Evolutionary conservation across 1,140 invertebrate genomes (phyloP).

Genomic region (Euura saliciscinereae): DNA sequence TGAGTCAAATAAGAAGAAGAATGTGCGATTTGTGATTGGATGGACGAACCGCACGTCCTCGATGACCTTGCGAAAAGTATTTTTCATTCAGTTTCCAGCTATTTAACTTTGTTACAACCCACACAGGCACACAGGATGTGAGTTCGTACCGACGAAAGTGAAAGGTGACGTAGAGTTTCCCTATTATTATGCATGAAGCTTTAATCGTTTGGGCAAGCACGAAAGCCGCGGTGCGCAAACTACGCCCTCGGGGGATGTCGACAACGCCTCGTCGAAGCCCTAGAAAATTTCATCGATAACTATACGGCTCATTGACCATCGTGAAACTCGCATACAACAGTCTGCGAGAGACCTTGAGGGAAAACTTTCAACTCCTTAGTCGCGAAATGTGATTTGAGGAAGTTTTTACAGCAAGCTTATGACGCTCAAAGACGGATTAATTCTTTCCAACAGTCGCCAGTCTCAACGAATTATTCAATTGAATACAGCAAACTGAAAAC

Average conservation of each 20-base stretch:
- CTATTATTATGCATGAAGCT: slow-evolving; percentile 1
- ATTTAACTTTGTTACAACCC: no score
- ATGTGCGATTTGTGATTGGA: no score
- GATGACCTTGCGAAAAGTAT: no score
- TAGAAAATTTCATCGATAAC: slow-evolving; percentile 1
- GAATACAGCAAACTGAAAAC: no score
- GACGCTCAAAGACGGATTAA: no score
- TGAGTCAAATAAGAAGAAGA: no score
- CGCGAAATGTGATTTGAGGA: no score
- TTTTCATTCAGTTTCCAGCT: no score
- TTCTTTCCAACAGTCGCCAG: no score
- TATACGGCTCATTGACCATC: background rate
- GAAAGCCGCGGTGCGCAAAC: background rate
- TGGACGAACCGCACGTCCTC: no score
- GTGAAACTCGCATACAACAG: background rate
- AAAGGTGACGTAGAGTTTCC: background rate
- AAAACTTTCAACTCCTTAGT: background rate
- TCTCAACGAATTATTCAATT: no score
- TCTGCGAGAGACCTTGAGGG: background rate
- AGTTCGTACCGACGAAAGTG: background rate
- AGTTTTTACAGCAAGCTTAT: no score
- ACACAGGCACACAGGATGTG: background rate
- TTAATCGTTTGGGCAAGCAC: background rate
- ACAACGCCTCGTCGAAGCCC: background rate
- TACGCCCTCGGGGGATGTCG: background rate